These are phyloP conservation scores for Drosophila melanosoma DNA, from an alignment of 2,888 invertebrate species.

Conservation along the genomic window DNA sequence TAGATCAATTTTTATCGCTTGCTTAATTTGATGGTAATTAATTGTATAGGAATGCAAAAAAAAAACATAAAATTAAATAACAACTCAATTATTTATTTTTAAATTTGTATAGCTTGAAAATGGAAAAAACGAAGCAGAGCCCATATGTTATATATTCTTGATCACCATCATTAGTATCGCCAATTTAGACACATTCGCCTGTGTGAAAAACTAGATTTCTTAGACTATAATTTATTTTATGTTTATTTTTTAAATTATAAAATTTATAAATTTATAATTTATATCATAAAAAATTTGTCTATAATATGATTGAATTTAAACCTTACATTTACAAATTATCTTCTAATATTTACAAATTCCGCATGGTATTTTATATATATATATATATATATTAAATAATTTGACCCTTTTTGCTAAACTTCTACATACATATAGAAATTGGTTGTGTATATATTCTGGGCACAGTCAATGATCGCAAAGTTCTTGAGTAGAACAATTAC, in stretches of 20 bases:
- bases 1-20: neutral
- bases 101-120: neutral
- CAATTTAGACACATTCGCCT: no score
- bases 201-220: neutral
- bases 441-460: slow-evolving; percentile 1
- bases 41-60: neutral
- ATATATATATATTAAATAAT: no score
- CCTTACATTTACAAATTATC: neutral
- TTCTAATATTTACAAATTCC: accelerated
- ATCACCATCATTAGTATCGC: neutral
- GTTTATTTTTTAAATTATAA: neutral
- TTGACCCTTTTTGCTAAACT: neutral
- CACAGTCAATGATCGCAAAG: slow-evolving; percentile 23
- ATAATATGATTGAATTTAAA: neutral
- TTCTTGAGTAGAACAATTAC: slow-evolving; percentile 24
- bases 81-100: neutral
- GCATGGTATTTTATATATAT: no score
- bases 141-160: neutral
- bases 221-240: neutral
- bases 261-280: neutral
- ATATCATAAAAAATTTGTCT: neutral
- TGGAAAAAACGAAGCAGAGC: neutral
- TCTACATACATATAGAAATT: neutral
- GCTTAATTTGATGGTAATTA: neutral
- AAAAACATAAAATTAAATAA: neutral